Conservation (phyloP, 2,888 invertebrate species). For the Agrotis exclamationis region DNA sequence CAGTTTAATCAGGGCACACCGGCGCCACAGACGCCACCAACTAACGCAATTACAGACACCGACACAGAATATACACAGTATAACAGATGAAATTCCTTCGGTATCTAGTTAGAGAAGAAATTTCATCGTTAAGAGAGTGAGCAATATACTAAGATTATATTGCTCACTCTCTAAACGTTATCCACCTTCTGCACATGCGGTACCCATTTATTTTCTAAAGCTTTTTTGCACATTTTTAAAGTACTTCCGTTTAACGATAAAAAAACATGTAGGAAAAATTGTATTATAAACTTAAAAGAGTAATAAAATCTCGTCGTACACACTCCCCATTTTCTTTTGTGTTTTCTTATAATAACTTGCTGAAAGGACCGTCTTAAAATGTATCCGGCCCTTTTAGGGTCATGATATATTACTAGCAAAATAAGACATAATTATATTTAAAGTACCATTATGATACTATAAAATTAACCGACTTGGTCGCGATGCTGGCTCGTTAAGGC, state of each 20-base stretch:
- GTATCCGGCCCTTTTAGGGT: slow-evolving; percentile 42
- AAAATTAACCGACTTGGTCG: slow-evolving; percentile 51
- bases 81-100: background rate
- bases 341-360: slow-evolving; percentile 43
- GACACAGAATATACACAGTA: slow-evolving; percentile 35
- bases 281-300: slow-evolving; percentile 13
- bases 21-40: slow-evolving; percentile 45
- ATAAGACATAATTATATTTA: slow-evolving; percentile 55
- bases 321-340: slow-evolving; percentile 45
- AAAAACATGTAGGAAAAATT: slow-evolving; percentile 10
- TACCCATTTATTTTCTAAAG: slow-evolving; percentile 3
- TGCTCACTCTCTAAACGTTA: background rate
- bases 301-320: slow-evolving; percentile 28
- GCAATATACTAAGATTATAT: background rate
- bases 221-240: background rate
- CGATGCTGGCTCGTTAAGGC: slow-evolving; percentile 46
- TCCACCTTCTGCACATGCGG: background rate
- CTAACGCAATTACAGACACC: slow-evolving; percentile 66
- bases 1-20: slow-evolving; percentile 75
- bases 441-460: slow-evolving; percentile 60
- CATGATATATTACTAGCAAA: slow-evolving; percentile 45
- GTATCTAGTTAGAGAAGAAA: too few species aligned
- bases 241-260: slow-evolving; percentile 17
- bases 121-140: too few species aligned
- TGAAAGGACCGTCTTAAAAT: slow-evolving; percentile 39